Conservation (phyloP, 2,113 vertebrate species). For the Bambusicola thoracicus region DNA sequence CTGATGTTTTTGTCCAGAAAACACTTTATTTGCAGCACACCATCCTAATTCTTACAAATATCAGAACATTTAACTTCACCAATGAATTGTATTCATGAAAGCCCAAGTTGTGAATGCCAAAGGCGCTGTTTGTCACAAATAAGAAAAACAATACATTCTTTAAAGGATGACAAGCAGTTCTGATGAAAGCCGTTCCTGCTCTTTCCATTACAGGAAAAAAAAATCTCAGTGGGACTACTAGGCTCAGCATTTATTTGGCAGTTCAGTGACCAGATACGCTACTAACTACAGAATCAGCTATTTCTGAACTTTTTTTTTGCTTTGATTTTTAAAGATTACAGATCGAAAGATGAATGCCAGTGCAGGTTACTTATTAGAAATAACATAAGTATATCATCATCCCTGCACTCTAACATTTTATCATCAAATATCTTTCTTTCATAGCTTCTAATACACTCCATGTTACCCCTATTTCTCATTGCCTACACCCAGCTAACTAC, state of each 20-base stretch:
- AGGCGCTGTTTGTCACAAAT: not conserved
- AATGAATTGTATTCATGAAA: constrained; percentile 26
- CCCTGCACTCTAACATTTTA: not conserved
- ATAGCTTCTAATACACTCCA: not conserved
- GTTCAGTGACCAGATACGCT: not conserved
- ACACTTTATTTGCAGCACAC: not conserved
- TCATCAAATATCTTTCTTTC: not conserved
- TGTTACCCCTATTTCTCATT: not conserved
- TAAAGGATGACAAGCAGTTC: not conserved
- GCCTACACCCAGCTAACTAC: not conserved
- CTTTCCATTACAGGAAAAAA: not conserved
- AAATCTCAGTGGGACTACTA: not conserved
- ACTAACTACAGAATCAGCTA: not conserved
- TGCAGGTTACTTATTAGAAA: not conserved
- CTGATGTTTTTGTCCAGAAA: not conserved
- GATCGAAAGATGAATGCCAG: not conserved
- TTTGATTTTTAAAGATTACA: not conserved
- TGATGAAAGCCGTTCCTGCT: not conserved
- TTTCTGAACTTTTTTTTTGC: not conserved
- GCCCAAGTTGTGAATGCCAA: not conserved
- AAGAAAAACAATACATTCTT: not conserved
- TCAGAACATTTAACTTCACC: not conserved
- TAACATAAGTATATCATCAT: not conserved
- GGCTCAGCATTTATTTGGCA: not conserved
- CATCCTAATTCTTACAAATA: not conserved